Percentiles rank a stretch among this genome's conserved stretches.
These are phyloP conservation scores for Drosophila nannoptera DNA, from an alignment of 1,140 invertebrate species.

Conservation along the genomic window DNA sequence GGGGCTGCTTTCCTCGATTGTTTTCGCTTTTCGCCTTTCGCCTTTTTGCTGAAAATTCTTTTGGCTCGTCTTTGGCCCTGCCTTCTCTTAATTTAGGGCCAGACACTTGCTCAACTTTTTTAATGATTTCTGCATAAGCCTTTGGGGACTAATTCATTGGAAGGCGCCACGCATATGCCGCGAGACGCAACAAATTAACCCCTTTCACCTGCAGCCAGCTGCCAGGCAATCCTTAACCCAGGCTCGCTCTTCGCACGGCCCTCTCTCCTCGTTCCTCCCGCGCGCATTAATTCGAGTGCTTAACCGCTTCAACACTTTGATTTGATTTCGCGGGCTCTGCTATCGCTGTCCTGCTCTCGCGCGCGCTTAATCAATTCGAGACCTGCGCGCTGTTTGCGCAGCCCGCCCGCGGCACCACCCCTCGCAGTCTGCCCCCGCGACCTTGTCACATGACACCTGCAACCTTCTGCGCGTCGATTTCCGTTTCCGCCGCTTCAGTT, in stretches of 20 bases:
- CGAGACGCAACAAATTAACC: slow-evolving; percentile 73
- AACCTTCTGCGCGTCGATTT: slow-evolving; percentile 76
- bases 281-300: slow-evolving; percentile 51
- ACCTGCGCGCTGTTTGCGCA: slow-evolving; percentile 47
- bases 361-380: slow-evolving; percentile 10
- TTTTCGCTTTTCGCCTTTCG: slow-evolving; percentile 42
- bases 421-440: slow-evolving; percentile 29
- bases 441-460: slow-evolving; percentile 75
- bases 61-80: slow-evolving; percentile 24
- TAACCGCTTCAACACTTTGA: slow-evolving; percentile 76
- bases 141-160: slow-evolving; percentile 72
- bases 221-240: slow-evolving; percentile 59
- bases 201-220: slow-evolving; percentile 54
- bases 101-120: slow-evolving; percentile 63
- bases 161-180: slow-evolving; percentile 63
- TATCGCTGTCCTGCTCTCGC: slow-evolving; percentile 9
- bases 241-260: background rate
- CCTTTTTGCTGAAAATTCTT: background rate
- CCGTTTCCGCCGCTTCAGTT: slow-evolving; percentile 68
- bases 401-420: slow-evolving; percentile 13
- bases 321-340: slow-evolving; percentile 57
- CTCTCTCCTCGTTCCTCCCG: background rate
- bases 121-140: slow-evolving; percentile 66
- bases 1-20: slow-evolving; percentile 48
- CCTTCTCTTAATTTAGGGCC: slow-evolving; percentile 66